Base-by-base conservation (phyloP, 2,888 invertebrate genomes). In the Lasioglossum leucozonium region DNA sequence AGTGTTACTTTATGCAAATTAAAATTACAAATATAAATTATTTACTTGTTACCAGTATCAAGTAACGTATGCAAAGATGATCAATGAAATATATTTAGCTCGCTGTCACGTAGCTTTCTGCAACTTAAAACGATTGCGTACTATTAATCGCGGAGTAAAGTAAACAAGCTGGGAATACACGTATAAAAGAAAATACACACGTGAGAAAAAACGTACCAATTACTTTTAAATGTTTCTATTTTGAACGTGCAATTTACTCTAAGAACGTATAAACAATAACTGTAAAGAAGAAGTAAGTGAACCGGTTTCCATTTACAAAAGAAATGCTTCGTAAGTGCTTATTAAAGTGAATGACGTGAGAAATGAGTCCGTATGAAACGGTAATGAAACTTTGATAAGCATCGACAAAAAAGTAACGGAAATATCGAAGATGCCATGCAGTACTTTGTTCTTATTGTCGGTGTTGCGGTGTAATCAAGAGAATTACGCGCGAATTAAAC, bases 311-410 rank as follows among this genome's bases (percentile, higher is more conserved):
- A 16, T n/a, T n/a, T 22, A 30, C 44, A 62, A 37, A 44, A 44
- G 42, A 77, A 16, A n/a, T 71, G 69, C 34, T 65, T 51, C 16
- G 30, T 18, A 72, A 55, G 47, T n/a, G 40, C 67, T 67, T 81
- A 67, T 81, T 79, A 79, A 67, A 72, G 79, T 11, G 81, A 79
- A 79, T 79, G 55, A 81, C 37, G 81, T 79, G 82, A 58, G 73
- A 82, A 82, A 26, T 51, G 40, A 73, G 51, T 37, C 8, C 42
- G 67, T 37, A 44, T 37, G 37, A 47, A 37, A 44, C 55, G 69
- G 26, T 47, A 79, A 42, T 69, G 73, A 44, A 74, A 44, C 58
- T 65, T 69, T 16, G 82, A 82, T 82, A 74, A 82, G 44, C 55
- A 82, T 82, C 79, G 44, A 58, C 55, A 55, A 74, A 55, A 79